Percentiles rank a stretch among this genome's conserved stretches.
Evolutionary conservation across 2,888 invertebrate genomes (phyloP).

Genomic region (Apoda limacodes): DNA sequence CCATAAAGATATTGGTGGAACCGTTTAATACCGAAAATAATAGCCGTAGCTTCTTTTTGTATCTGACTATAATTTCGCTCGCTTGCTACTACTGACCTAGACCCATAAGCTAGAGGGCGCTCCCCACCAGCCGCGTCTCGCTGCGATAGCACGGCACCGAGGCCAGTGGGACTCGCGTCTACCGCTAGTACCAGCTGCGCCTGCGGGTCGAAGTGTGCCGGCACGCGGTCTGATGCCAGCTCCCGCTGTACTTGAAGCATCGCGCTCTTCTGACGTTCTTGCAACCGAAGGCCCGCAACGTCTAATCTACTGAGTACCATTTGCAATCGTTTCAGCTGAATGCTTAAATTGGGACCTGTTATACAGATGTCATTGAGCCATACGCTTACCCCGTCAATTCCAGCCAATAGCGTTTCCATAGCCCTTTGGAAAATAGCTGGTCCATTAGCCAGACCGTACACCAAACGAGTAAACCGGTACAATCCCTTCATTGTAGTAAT

Average conservation of each 20-base stretch:
- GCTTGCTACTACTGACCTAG: too few species aligned
- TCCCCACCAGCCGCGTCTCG: conserved; percentile 5
- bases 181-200: too few species aligned
- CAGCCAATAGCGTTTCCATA: conserved; percentile 19
- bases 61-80: too few species aligned
- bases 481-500: conserved; percentile 13
- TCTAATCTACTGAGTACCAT: too few species aligned
- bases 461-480: conserved; percentile 18
- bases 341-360: conserved; percentile 14
- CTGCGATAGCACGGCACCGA: conserved; percentile 13
- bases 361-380: conserved; percentile 18
- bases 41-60: too few species aligned
- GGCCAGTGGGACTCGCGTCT: conserved; percentile 14
- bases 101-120: conserved; percentile 11
- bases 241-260: too few species aligned
- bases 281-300: too few species aligned
- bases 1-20: conserved; percentile 10
- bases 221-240: conserved; percentile 11
- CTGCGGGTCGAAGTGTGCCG: conserved; percentile 14
- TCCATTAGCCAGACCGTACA: conserved; percentile 17
- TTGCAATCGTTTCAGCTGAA: too few species aligned
- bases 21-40: too few species aligned
- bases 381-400: conserved; percentile 17
- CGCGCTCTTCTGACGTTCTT: too few species aligned
- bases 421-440: conserved; percentile 20